A percentile compares a stretch with the other conserved stretches of the same genome.
Conservation (phyloP, 2,797 vertebrate species). For the Poecilia wingei region DNA sequence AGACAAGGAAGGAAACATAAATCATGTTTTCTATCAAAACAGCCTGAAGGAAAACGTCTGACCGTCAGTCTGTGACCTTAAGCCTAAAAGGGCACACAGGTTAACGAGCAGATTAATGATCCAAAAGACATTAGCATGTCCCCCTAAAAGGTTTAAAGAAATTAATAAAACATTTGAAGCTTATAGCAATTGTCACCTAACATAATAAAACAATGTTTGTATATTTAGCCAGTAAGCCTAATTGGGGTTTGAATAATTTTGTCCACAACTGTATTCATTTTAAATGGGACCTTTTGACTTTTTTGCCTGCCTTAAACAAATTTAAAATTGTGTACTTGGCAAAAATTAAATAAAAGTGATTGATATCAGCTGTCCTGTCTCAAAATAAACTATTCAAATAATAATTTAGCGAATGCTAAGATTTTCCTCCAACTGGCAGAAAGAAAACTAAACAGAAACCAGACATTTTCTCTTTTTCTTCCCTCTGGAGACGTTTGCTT, state of each 20-base stretch:
- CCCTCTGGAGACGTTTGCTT: conserved; percentile 11
- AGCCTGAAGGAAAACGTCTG: background rate
- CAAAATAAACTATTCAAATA: background rate
- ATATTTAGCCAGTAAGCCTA: background rate
- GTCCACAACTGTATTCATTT: background rate
- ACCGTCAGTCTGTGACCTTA: background rate
- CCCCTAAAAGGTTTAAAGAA: background rate
- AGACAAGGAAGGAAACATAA: background rate
- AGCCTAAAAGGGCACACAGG: background rate
- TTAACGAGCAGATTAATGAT: background rate
- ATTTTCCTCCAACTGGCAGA: background rate
- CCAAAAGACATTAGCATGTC: background rate
- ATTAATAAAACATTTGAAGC: background rate
- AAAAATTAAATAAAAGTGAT: background rate
- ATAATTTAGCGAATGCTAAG: background rate
- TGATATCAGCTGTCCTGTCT: background rate
- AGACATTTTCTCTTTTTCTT: background rate
- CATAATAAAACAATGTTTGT: background rate
- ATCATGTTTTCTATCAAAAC: background rate
- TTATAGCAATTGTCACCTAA: background rate
- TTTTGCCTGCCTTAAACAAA: background rate
- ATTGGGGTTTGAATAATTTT: background rate
- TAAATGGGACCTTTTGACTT: background rate
- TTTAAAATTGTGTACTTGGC: background rate
- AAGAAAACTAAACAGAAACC: background rate